Evolutionary conservation across 2,113 vertebrate species (phyloP), one percentile per base, ranked within the genome.

Genomic region (Scopus umbretta): DNA sequence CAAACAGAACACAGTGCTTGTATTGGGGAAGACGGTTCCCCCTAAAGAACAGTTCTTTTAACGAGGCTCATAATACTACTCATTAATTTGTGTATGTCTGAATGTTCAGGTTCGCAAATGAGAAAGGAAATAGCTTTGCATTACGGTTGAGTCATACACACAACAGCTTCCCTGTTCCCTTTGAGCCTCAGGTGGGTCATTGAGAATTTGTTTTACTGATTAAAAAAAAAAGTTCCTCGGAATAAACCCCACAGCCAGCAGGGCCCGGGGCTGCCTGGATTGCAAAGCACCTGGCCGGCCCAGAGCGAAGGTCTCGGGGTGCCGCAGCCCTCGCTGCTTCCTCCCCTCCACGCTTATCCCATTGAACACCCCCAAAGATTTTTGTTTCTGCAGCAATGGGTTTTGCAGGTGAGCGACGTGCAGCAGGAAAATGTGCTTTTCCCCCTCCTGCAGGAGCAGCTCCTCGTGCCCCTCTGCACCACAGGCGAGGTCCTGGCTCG

Each of bases 31-130:
- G 90, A 68, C 19, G 63, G 84, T 72, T 93, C 55, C 94, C 93
- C 85, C 93, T 59, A 59, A 96, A 96, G 92, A 95, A 93, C 85
- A 62, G 90, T 90, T 93, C 79, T 83, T 83, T 90, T 94, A 95
- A 96, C 88, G 94, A 96, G 90, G 72, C 90, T 92, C 55, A 86
- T 95, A 76, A 97, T 90, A 88, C 67, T 43, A 27, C 67, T 92
- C 90, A 78, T 90, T 96, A 96, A 90, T 94, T 95, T 80, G 92
- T 74, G 72, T 59, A 72, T 32, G 75, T 66, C 93, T 92, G 88
- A 84, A 80, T n/a, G 49, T 74, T 76, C 90, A 86, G 88, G 85
- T 83, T 78, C 1, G 20, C 71, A 93, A 90, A 93, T 11, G 59
- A 6, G 47, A n/a, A 92, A 34, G 67, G 63, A 80, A 96, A 86